phyloP scores from a whole-genome alignment of 2,797 vertebrate genomes.

The Pipistrellus nathusii region DNA sequence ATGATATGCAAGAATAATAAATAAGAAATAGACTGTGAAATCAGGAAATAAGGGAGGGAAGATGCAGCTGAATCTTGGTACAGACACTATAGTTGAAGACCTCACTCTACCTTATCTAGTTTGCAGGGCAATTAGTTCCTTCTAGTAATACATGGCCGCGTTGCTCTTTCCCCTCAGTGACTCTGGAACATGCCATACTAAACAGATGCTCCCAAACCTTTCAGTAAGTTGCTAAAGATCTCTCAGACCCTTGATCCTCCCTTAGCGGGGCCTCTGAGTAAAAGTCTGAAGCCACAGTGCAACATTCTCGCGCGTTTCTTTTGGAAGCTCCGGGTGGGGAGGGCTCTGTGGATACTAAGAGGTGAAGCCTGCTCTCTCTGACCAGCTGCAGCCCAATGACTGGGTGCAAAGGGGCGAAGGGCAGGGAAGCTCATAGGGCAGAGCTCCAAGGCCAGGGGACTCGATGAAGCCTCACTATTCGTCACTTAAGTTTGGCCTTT shows the following conservation, averaged over 20 bases:
- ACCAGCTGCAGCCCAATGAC: accelerated
- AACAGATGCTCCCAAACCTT: background rate
- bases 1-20: background rate
- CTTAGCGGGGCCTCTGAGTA: accelerated
- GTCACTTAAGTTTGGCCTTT: conserved; percentile 38
- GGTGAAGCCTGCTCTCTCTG: background rate
- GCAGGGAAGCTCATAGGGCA: background rate
- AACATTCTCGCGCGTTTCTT: accelerated
- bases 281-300: background rate
- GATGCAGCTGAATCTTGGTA: background rate
- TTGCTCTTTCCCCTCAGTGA: background rate
- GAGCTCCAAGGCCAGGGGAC: background rate
- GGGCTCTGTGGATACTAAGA: background rate
- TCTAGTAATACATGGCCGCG: background rate
- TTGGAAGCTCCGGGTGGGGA: background rate
- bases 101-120: background rate
- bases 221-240: background rate
- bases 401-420: background rate
- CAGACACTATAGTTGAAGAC: background rate
- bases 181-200: background rate
- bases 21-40: background rate
- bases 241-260: background rate
- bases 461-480: background rate
- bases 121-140: background rate
- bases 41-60: background rate